Evolutionary conservation across 2,888 invertebrate genomes (phyloP).

Genomic region (Torymus auratus): DNA sequence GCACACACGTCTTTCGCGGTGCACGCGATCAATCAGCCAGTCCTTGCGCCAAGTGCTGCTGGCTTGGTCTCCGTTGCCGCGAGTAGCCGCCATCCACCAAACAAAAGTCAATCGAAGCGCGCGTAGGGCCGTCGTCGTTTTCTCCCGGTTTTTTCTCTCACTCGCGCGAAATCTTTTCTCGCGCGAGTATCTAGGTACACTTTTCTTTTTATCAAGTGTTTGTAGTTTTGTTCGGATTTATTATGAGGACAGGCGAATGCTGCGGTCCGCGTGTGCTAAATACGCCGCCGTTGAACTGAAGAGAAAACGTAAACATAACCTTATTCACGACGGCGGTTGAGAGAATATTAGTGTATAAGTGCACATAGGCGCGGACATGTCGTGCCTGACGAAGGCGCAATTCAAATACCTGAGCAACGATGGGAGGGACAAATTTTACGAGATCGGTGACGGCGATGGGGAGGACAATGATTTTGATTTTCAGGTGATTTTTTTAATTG

Average conservation of each 20-base stretch:
- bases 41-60: too few relatives aligned
- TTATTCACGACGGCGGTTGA: too few relatives aligned
- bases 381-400: slow-evolving; percentile 51
- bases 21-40: too few relatives aligned
- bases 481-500: slow-evolving; percentile 77
- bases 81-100: too few relatives aligned
- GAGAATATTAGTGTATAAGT: too few relatives aligned
- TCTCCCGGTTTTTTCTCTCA: too few relatives aligned
- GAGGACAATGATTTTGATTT: slow-evolving; percentile 79
- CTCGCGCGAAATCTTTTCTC: too few relatives aligned
- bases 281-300: neutral
- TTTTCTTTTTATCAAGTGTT: too few relatives aligned
- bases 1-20: neutral
- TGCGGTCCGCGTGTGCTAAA: neutral
- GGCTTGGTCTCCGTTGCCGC: too few relatives aligned
- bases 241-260: slow-evolving; percentile 30
- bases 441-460: slow-evolving; percentile 74
- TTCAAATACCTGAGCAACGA: slow-evolving; percentile 61
- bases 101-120: too few relatives aligned
- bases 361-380: slow-evolving; percentile 5
- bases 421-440: slow-evolving; percentile 62
- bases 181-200: too few relatives aligned
- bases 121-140: too few relatives aligned
- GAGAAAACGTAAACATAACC: slow-evolving; percentile 51
- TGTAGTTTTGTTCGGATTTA: neutral